A percentile compares a stretch with the other conserved stretches of the same genome.
Evolutionary conservation across 30 jellyfish, hydroid and myxozoan genomes (phyloP).

Genomic region (Chironex yamaguchii): DNA sequence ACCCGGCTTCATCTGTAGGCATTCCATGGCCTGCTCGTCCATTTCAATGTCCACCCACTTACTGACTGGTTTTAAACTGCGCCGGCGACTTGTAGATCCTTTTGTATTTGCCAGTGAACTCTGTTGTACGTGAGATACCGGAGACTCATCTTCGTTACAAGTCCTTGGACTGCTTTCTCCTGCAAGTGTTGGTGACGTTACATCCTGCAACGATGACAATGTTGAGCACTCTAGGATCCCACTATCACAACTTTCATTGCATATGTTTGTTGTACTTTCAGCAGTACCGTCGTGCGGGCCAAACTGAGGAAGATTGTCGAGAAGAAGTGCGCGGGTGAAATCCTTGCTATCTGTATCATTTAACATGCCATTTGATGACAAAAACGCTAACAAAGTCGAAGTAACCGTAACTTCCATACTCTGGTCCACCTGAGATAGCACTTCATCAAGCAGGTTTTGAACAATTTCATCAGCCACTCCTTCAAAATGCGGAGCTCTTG

Average conservation of each 20-base stretch:
- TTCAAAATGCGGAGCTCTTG: conserved; percentile 67
- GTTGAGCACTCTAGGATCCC: not conserved
- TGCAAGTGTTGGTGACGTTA: not conserved
- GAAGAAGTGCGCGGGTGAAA: conserved; percentile 70
- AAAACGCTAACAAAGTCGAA: not conserved
- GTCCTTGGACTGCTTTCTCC: not conserved
- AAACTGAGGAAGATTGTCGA: conserved; percentile 47
- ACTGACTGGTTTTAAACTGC: not conserved
- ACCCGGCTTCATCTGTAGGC: conserved; percentile 66
- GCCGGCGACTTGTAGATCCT: not conserved
- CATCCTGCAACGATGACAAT: not conserved
- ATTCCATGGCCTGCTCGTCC: conserved; percentile 63
- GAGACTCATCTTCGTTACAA: not conserved
- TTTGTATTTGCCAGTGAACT: not conserved
- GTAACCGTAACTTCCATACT: conserved; percentile 44
- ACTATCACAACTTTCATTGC: not conserved
- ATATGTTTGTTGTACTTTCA: not conserved
- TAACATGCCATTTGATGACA: conserved; percentile 52
- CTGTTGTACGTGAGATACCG: not conserved
- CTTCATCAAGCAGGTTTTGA: conserved; percentile 68
- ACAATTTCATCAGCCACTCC: conserved; percentile 78
- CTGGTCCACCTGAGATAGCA: conserved; percentile 60
- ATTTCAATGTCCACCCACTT: conserved; percentile 27
- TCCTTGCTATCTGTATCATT: conserved; percentile 35
- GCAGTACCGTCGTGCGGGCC: not conserved